Evolutionary conservation across 2,797 vertebrate genomes (phyloP).

Genomic region (Atherinosoma microstoma): DNA sequence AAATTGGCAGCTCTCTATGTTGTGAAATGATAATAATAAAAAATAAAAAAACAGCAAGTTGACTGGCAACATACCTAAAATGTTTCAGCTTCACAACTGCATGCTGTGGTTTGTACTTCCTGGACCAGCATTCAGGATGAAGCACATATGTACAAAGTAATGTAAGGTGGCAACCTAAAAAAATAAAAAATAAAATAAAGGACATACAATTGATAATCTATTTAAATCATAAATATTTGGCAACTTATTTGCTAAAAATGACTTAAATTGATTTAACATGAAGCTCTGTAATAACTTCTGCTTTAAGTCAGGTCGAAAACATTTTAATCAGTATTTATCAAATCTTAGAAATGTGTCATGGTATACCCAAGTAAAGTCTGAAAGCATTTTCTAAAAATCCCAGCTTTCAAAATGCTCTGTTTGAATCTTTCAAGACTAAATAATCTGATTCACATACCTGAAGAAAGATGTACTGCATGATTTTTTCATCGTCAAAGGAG

Average conservation of each 20-base stretch:
- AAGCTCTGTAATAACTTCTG: background rate
- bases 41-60: background rate
- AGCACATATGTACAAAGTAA: constrained; percentile 27
- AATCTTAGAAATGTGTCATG: background rate
- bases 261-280: background rate
- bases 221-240: background rate
- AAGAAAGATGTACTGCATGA: too few relatives aligned
- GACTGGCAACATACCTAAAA: constrained; percentile 61
- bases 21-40: background rate
- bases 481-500: too few relatives aligned
- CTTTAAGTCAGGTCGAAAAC: background rate
- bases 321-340: background rate
- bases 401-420: too few relatives aligned
- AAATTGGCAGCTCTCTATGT: background rate
- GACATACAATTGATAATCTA: background rate
- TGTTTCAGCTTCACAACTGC: constrained; percentile 67
- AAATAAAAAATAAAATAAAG: background rate
- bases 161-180: constrained; percentile 46
- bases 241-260: background rate
- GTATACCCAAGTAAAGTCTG: background rate
- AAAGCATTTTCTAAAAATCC: background rate
- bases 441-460: too few relatives aligned
- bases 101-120: constrained; percentile 51
- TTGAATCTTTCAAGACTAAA: too few relatives aligned
- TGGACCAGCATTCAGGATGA: constrained; percentile 45